Base-by-base conservation (phyloP, 2,888 invertebrate genomes). In the Cotesia congregata region DNA sequence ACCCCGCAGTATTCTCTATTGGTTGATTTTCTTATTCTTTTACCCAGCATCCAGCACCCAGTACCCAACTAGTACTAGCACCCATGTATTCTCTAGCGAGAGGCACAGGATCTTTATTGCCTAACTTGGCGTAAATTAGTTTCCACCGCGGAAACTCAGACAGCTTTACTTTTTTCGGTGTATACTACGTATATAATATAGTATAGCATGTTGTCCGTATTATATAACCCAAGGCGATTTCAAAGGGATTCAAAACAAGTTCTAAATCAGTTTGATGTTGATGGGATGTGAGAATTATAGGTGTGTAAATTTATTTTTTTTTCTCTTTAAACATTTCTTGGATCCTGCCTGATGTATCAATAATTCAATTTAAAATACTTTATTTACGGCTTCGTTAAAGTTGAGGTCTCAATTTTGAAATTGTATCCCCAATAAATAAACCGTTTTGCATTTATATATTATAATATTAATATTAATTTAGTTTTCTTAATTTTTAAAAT, bases 121-220 rank as follows among this genome's bases (percentile, higher is more conserved):
- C 80, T 80, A 86, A 86, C 87, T 88, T 86, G 83, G 81, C 83
- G 85, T 88, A 88, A 88, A 88, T 88, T 88, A 87, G 85, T 75
- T 67, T 71, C 70, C 77, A 73, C 74, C 75, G 72, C 77, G 80
- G 70, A 79, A 79, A 79, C 75, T 67, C 76, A 77, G 74, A 76
- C 67, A 69, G 71, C 60, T 72, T 74, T 59, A 38, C 65, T 70
- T 67, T 75, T 79, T 69, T 17, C 70, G 67, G 60, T 41, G 40
- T 67, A 62, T 7, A 65, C 20, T 20, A 20, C 20, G 20, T 20
- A 3, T 30, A 30, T 30, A 30, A 30, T 30, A 30, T 30, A 30
- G 30, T 30, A n/a, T 9, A 60, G 67, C 62, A 62, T 72, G 40
- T 20, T 65, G 67, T 60, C 64, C 64, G 61, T 61, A 67, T 68